phyloP scores from a whole-genome alignment of 2,113 vertebrate genomes.

The Conger conger region DNA sequence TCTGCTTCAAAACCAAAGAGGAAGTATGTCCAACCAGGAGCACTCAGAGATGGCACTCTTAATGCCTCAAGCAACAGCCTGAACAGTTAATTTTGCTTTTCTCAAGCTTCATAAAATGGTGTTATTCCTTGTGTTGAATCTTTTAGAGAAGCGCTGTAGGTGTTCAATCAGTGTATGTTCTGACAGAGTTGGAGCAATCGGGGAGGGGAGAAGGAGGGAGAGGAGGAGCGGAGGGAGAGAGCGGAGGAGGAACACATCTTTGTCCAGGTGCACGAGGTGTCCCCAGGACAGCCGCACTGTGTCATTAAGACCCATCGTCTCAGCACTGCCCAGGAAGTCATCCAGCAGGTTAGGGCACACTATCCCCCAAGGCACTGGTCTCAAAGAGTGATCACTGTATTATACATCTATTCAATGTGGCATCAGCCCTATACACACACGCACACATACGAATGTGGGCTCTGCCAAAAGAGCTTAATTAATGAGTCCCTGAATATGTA shows the following conservation, averaged over 20 bases:
- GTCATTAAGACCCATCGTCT: constrained; percentile 75
- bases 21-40: constrained; percentile 68
- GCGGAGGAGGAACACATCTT: constrained; percentile 78
- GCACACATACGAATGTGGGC: no score
- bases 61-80: neutral
- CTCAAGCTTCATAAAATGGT: neutral
- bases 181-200: constrained; percentile 65
- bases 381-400: neutral
- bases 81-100: neutral
- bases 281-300: constrained; percentile 77
- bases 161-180: constrained; percentile 15
- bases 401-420: neutral
- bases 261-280: constrained; percentile 80
- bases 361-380: neutral
- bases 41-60: neutral
- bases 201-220: constrained; percentile 59
- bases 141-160: neutral
- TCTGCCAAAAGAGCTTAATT: no score
- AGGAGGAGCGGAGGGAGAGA: constrained; percentile 61
- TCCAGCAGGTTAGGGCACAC: constrained; percentile 69
- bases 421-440: no score
- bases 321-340: constrained; percentile 80
- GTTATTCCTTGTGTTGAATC: neutral
- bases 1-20: constrained; percentile 75
- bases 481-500: no score